Base-by-base conservation (phyloP, 2,888 invertebrate genomes). In the Pammene fasciana region DNA sequence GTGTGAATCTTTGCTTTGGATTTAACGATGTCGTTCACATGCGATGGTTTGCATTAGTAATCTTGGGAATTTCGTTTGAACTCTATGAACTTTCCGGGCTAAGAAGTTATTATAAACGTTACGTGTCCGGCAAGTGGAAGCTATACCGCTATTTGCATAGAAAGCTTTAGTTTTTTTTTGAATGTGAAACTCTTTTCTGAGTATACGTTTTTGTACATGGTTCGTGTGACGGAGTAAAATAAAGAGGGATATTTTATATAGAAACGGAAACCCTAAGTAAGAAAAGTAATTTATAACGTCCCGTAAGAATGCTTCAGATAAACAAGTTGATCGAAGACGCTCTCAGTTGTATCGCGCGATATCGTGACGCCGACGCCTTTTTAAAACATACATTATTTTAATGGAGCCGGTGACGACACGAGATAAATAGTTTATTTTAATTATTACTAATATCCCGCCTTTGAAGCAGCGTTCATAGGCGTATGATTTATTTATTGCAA, bases 341-440 rank as follows among this genome's bases (percentile, higher is more conserved):
- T 84, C 82, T 83, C 77, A 82, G 72, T 77, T 74, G 73, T 72
- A 73, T 65, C 71, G 68, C 71, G 74, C 75, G 80, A 83, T 85
- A 83, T 83, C 84, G 76, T 79, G 83, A 82, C 81, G 76, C 78
- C 76, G 79, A 78, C 81, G 82, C 79, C 79, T 79, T 85, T 86
- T 84, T 84, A 82, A 84, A 77, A 75, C 79, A 76, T 81, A 79
- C 86, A 85, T 85, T 86, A 85, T 85, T 86, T 84, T 88, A 87
- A 88, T 88, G 87, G 84, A 79, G 67, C 73, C 75, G 67, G 73
- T 73, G 79, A 73, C 68, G 64, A 59, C 57, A 38, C 57, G 14
- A 52, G 57, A 68, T 68, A 65, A 68, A 59, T 65, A 38, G 64
- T 57, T 68, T 65, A 68, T 59, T 68, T 68, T 68, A 68, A 68